A percentile compares a stretch with the other conserved stretches of the same genome.
Evolutionary conservation across 37 sponge, comb jelly and placozoan genomes (phyloP).

Genomic region (Halichondria panicea): DNA sequence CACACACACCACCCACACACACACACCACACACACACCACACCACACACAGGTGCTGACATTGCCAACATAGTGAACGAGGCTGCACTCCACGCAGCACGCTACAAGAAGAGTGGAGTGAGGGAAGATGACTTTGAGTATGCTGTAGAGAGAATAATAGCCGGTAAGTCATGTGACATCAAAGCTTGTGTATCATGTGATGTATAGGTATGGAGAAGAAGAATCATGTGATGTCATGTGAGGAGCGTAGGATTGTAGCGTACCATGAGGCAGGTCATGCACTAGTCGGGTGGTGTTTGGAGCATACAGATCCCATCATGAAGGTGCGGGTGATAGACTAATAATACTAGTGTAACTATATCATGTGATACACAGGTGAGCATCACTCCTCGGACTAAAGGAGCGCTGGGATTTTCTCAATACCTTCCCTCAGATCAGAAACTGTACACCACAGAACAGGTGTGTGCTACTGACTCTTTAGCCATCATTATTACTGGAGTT

Average conservation of each 20-base stretch:
- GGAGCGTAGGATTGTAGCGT: conserved; percentile 78
- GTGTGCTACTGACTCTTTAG: background rate
- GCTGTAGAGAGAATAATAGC: conserved; percentile 92
- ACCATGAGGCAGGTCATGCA: conserved; percentile 91
- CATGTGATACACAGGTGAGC: conserved; percentile 45
- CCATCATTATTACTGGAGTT: too few relatives aligned
- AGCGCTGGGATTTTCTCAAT: conserved; percentile 84
- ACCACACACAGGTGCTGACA: conserved; percentile 77
- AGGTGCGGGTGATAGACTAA: conserved; percentile 65
- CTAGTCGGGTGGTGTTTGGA: conserved; percentile 88
- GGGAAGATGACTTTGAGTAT: conserved; percentile 79
- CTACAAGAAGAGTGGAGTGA: conserved; percentile 38
- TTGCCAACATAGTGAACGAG: conserved; percentile 96
- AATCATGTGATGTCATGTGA: conserved; percentile 54
- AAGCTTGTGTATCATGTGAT: conserved; percentile 2
- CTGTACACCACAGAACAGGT: conserved; percentile 84
- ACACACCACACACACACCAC: background rate
- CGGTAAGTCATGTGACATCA: conserved; percentile 30
- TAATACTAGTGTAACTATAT: too few relatives aligned
- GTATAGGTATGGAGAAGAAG: conserved; percentile 89
- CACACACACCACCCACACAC: too few relatives aligned
- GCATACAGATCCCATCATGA: conserved; percentile 89
- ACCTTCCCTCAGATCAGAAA: conserved; percentile 88
- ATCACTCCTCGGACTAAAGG: conserved; percentile 91
- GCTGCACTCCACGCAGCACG: conserved; percentile 93